These are phyloP conservation scores for Mionectes olivaceus DNA, from an alignment of 2,797 vertebrate genomes.

Conservation along the genomic window DNA sequence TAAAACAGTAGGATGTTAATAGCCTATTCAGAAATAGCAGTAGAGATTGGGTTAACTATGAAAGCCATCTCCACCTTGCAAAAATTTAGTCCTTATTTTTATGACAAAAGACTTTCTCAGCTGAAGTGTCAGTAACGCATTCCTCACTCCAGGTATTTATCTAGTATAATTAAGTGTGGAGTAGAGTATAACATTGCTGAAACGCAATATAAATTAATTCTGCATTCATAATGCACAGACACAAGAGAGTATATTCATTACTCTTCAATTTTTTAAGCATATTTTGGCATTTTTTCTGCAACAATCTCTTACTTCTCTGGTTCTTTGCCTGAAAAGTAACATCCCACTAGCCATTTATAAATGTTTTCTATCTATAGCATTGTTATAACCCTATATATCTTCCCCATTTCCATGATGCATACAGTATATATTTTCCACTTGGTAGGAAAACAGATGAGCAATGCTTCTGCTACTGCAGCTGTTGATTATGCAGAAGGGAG, in stretches of 20 bases:
- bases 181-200: not conserved
- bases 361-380: not conserved
- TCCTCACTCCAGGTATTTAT: conserved; percentile 51
- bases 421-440: conserved; percentile 8
- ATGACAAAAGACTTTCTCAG: conserved; percentile 15
- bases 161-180: conserved; percentile 37
- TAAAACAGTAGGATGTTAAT: not conserved
- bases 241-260: not conserved
- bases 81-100: conserved; percentile 15
- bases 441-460: conserved; percentile 31
- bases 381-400: not conserved
- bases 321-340: conserved; percentile 6
- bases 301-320: not conserved
- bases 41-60: not conserved
- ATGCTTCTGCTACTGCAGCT: conserved; percentile 10
- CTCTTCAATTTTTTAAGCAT: not conserved
- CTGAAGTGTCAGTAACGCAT: not conserved
- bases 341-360: conserved; percentile 1
- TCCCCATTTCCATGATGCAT: not conserved
- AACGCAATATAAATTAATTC: conserved; percentile 35
- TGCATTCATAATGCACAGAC: not conserved
- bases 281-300: not conserved
- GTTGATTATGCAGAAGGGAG: not conserved
- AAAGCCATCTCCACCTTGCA: not conserved
- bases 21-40: not conserved